These are phyloP conservation scores for Blastomussa wellsi DNA, from an alignment of 92 coral and sea anemone genomes.

Conservation along the genomic window DNA sequence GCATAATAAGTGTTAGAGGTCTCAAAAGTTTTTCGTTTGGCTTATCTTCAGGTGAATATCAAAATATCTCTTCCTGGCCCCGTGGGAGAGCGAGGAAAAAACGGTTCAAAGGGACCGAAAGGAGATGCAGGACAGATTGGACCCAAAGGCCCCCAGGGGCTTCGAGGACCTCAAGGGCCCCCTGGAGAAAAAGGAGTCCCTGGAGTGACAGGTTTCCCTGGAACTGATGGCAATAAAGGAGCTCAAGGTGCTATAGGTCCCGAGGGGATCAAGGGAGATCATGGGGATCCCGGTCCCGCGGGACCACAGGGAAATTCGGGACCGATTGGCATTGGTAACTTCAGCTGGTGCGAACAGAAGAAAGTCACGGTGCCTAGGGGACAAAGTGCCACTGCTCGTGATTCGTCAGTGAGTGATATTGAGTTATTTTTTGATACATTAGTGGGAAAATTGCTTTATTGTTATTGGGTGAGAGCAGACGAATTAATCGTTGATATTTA, in stretches of 20 bases:
- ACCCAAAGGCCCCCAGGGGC: conserved; percentile 20
- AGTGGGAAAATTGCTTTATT: neutral
- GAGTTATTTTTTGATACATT: neutral
- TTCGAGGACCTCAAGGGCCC: conserved; percentile 9
- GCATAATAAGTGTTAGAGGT: neutral
- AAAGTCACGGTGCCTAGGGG: no score
- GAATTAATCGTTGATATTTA: no score
- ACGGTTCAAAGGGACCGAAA: conserved; percentile 24
- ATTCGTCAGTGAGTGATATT: neutral
- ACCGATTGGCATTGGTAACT: conserved; percentile 27
- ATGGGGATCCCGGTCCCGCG: conserved; percentile 13
- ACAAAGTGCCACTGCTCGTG: neutral
- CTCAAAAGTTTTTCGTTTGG: neutral
- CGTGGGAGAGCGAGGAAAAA: conserved; percentile 1
- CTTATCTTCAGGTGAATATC: neutral
- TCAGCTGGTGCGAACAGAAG: conserved; percentile 36
- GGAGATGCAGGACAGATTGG: conserved; percentile 11
- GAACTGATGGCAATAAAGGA: conserved; percentile 39
- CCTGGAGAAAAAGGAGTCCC: conserved; percentile 6
- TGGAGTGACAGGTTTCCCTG: conserved; percentile 32
- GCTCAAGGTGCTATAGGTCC: conserved; percentile 33
- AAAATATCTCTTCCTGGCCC: conserved; percentile 35
- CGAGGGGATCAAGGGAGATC: conserved; percentile 24
- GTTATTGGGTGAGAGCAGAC: no score
- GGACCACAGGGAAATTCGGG: conserved; percentile 38